A percentile compares a stretch with the other conserved stretches of the same genome.
These are phyloP conservation scores for Lota lota DNA, from an alignment of 2,113 vertebrate genomes.

Conservation along the genomic window DNA sequence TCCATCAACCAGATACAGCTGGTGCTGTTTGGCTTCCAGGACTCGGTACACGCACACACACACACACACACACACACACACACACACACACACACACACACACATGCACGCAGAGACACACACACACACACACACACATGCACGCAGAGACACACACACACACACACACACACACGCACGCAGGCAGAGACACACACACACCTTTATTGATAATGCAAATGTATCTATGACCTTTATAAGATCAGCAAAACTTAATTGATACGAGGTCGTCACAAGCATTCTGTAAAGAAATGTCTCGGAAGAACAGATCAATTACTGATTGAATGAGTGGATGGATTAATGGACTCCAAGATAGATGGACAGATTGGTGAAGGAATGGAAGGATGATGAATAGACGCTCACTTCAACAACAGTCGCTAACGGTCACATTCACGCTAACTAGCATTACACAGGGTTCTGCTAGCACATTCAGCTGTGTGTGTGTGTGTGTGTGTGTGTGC, in stretches of 20 bases:
- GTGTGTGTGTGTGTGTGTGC: constrained; percentile 6
- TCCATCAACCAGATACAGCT: constrained; percentile 93
- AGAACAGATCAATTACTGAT: neutral
- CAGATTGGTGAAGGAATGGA: neutral
- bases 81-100: neutral
- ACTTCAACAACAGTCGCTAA: too few species aligned
- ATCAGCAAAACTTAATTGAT: too few species aligned
- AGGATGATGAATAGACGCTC: neutral
- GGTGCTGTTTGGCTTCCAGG: constrained; percentile 92
- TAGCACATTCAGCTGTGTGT: neutral
- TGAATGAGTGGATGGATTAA: neutral
- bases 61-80: neutral
- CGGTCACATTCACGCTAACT: too few species aligned
- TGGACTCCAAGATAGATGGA: neutral
- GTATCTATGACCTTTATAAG: neutral
- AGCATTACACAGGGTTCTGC: too few species aligned
- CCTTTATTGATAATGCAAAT: neutral
- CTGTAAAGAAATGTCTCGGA: neutral
- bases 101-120: neutral
- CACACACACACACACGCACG: too few species aligned
- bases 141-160: too few species aligned
- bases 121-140: neutral
- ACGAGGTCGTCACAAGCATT: too few species aligned
- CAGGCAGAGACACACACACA: too few species aligned
- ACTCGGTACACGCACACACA: constrained; percentile 77